These are phyloP conservation scores for Glareola pratincola DNA, from an alignment of 2,113 vertebrate species.

Conservation along the genomic window DNA sequence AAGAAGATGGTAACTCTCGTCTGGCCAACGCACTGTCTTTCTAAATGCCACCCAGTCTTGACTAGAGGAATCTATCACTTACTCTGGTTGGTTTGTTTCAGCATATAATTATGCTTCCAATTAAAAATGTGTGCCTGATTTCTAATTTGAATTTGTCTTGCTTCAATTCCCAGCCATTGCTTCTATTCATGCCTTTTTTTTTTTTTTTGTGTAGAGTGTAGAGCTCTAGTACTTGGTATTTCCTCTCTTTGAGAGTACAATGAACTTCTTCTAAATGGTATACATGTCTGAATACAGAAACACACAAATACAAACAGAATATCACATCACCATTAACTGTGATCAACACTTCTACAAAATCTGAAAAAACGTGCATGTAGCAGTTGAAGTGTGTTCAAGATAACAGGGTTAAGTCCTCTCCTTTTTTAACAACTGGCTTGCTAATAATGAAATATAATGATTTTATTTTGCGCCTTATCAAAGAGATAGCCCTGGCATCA, in stretches of 20 bases:
- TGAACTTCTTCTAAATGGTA: background rate
- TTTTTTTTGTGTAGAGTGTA: background rate
- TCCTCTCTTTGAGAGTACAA: background rate
- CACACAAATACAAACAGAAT: background rate
- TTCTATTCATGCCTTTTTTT: background rate
- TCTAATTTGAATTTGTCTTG: background rate
- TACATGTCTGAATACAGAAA: background rate
- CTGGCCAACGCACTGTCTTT: rapidly evolving
- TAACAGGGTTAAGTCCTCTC: background rate
- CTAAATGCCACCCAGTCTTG: background rate
- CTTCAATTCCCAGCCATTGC: background rate
- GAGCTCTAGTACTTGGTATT: background rate
- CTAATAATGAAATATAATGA: background rate
- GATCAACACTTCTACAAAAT: background rate
- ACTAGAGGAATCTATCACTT: background rate
- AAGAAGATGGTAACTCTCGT: background rate
- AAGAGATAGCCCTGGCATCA: background rate
- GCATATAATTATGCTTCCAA: background rate
- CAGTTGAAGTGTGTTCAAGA: background rate
- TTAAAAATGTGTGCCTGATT: background rate
- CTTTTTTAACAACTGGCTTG: background rate
- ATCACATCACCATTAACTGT: background rate
- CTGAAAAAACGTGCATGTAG: background rate
- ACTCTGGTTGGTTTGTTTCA: background rate
- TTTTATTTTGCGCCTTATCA: background rate